These are phyloP conservation scores for Chromis chromis DNA, from an alignment of 2,797 vertebrate species.

Conservation along the genomic window DNA sequence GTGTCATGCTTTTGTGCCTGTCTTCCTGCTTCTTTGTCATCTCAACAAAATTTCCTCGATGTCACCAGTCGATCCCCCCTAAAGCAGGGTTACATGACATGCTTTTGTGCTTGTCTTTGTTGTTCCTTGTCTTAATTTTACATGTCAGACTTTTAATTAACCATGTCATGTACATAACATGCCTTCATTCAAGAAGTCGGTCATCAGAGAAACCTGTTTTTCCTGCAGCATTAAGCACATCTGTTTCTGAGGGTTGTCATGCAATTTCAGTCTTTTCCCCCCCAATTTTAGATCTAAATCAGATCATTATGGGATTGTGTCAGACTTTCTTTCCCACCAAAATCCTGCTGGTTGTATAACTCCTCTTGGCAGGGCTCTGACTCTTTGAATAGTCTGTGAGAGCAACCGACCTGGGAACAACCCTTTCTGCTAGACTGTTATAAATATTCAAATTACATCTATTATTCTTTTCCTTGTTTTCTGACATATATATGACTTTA, in stretches of 20 bases:
- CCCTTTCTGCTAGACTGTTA: not conserved
- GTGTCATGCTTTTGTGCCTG: not conserved
- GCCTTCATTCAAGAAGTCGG: no score
- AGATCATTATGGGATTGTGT: not conserved
- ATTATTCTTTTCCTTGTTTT: no score
- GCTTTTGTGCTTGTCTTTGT: not conserved
- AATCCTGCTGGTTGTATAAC: not conserved
- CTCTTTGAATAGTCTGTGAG: constrained; percentile 7
- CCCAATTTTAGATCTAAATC: not conserved
- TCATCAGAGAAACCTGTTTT: not conserved
- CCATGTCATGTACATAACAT: no score
- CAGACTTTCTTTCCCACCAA: constrained; percentile 2
- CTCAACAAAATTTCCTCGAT: not conserved
- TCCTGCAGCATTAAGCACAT: not conserved
- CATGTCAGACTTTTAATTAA: no score
- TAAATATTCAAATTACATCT: constrained; percentile 27
- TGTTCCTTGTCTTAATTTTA: not conserved
- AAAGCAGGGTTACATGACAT: not conserved
- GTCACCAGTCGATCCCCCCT: not conserved
- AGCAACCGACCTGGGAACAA: constrained; percentile 26
- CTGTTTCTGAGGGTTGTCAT: no score
- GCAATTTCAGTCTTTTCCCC: not conserved
- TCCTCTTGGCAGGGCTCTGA: not conserved
- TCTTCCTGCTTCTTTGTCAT: not conserved
- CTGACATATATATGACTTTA: not conserved